Conservation (phyloP, 2,888 invertebrate genomes). For the Catocala nupta region DNA sequence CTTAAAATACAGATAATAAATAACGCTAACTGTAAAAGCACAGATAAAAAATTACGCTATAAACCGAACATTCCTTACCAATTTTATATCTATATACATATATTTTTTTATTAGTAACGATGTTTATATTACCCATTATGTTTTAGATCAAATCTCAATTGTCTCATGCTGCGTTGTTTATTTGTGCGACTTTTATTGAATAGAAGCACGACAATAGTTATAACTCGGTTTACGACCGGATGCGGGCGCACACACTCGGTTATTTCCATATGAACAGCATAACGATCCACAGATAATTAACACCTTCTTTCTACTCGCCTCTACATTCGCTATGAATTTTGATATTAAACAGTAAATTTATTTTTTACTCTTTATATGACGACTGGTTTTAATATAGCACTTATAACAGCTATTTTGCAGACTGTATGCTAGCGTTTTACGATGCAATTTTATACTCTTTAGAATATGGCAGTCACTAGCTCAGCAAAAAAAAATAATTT, state of each 20-base stretch:
- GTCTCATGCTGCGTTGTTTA: constrained; percentile 26
- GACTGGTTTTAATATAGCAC: too few species aligned
- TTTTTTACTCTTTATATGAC: too few species aligned
- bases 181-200: constrained; percentile 38
- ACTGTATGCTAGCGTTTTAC: too few species aligned
- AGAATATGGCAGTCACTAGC: too few species aligned
- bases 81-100: too few species aligned
- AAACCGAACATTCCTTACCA: too few species aligned
- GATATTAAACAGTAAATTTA: not conserved
- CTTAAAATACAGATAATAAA: too few species aligned
- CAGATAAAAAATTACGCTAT: too few species aligned
- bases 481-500: too few species aligned
- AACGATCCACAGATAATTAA: constrained; percentile 36
- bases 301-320: constrained; percentile 18
- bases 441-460: too few species aligned
- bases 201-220: constrained; percentile 43
- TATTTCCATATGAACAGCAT: constrained; percentile 40
- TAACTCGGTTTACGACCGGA: constrained; percentile 45
- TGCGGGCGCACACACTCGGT: constrained; percentile 47
- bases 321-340: constrained; percentile 5
- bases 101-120: not conserved
- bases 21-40: too few species aligned
- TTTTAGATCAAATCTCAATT: constrained; percentile 17
- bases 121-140: constrained; percentile 19
- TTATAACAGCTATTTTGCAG: too few species aligned